A percentile compares a stretch with the other conserved stretches of the same genome.
phyloP scores from a whole-genome alignment of 2,113 vertebrate species.

The Brachypodius melanocephalos region DNA sequence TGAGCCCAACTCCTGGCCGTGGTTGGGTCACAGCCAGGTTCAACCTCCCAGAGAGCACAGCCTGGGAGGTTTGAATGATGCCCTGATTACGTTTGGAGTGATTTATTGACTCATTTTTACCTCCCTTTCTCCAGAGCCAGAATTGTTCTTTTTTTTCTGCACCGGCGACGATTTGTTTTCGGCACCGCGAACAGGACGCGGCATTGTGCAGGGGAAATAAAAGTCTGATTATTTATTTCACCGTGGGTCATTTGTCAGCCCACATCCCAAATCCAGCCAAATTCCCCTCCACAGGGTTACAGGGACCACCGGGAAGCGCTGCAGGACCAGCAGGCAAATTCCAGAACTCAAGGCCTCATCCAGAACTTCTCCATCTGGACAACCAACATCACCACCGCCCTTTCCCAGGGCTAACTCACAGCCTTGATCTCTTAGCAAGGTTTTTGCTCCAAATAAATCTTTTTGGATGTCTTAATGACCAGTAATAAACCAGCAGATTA shows the following conservation, averaged over 20 bases:
- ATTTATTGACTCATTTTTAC: background rate
- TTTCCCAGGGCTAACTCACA: background rate
- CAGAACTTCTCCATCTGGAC: background rate
- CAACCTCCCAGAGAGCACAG: background rate
- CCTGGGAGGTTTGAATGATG: background rate
- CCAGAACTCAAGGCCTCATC: background rate
- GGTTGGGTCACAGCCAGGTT: background rate
- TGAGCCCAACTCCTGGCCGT: fast-evolving
- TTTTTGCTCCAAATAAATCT: background rate
- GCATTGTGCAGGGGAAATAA: background rate
- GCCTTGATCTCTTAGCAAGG: background rate
- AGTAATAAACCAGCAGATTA: background rate
- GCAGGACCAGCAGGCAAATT: background rate
- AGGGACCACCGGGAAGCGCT: background rate
- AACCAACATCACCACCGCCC: background rate
- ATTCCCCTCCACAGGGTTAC: background rate
- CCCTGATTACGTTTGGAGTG: background rate
- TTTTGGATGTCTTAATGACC: background rate
- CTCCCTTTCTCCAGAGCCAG: background rate
- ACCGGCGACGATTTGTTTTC: background rate
- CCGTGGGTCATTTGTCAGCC: background rate
- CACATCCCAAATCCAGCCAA: background rate
- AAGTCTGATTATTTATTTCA: background rate
- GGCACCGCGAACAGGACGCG: background rate
- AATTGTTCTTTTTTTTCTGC: background rate